These are phyloP conservation scores for Phoxinus dragarum DNA, from an alignment of 2,797 vertebrate species.

Conservation along the genomic window DNA sequence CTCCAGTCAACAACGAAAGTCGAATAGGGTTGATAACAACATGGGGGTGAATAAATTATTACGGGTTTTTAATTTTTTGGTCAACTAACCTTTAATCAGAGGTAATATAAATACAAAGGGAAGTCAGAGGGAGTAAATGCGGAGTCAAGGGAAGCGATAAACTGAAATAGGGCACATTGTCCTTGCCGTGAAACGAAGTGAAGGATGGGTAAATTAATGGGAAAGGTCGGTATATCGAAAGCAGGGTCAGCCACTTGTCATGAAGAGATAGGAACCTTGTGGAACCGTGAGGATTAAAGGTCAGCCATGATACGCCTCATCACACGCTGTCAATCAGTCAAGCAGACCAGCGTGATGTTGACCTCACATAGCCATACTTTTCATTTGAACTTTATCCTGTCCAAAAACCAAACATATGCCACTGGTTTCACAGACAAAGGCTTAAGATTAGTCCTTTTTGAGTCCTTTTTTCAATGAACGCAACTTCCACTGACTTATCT, in stretches of 20 bases:
- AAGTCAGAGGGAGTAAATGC: background rate
- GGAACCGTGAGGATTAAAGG: background rate
- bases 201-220: background rate
- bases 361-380: background rate
- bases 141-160: constrained; percentile 1
- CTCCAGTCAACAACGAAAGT: background rate
- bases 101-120: constrained; percentile 11
- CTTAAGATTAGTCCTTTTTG: no score
- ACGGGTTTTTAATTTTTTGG: background rate
- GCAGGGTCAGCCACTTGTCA: background rate
- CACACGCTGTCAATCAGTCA: constrained; percentile 12
- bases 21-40: background rate
- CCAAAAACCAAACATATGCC: background rate
- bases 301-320: constrained; percentile 10
- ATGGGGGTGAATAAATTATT: background rate
- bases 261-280: background rate
- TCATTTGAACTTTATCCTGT: background rate
- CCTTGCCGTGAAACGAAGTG: background rate
- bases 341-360: background rate
- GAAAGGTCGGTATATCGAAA: background rate
- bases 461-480: no score
- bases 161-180: constrained; percentile 1
- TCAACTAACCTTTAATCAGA: constrained; percentile 1
- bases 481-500: no score
- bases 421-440: no score